These are phyloP conservation scores for Petrophora chlorosata DNA, from an alignment of 2,888 invertebrate genomes.

Conservation along the genomic window DNA sequence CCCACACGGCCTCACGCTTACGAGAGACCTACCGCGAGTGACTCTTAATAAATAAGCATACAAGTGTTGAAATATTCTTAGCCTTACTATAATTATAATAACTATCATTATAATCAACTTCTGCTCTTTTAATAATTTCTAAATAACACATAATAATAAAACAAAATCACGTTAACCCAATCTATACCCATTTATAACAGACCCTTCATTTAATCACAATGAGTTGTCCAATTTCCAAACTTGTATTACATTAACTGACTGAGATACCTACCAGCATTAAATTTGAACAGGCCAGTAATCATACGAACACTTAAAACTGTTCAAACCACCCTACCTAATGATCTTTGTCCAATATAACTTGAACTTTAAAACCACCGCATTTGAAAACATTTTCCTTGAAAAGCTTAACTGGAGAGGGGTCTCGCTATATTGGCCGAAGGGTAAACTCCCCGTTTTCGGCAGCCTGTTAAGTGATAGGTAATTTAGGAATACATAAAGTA, in stretches of 20 bases:
- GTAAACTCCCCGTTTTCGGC: conserved; percentile 65
- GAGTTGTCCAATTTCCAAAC: conserved; percentile 59
- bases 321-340: conserved; percentile 72
- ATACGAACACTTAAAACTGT: conserved; percentile 62
- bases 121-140: neutral
- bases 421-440: conserved; percentile 57
- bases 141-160: neutral
- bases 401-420: conserved; percentile 38
- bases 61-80: too few species aligned
- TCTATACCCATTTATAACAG: conserved; percentile 1
- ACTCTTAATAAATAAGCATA: too few species aligned
- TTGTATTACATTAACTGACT: conserved; percentile 57
- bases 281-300: conserved; percentile 79
- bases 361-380: conserved; percentile 44
- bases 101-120: neutral
- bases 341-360: conserved; percentile 51
- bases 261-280: conserved; percentile 70
- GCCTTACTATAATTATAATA: too few species aligned
- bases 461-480: conserved; percentile 82
- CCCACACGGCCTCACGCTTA: too few species aligned
- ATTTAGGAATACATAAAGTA: conserved; percentile 84
- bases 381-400: conserved; percentile 14
- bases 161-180: neutral
- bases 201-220: conserved; percentile 38
- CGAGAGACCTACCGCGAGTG: too few species aligned